Conservation (phyloP, 2,888 invertebrate species). For the Ecliptopera silaceata region DNA sequence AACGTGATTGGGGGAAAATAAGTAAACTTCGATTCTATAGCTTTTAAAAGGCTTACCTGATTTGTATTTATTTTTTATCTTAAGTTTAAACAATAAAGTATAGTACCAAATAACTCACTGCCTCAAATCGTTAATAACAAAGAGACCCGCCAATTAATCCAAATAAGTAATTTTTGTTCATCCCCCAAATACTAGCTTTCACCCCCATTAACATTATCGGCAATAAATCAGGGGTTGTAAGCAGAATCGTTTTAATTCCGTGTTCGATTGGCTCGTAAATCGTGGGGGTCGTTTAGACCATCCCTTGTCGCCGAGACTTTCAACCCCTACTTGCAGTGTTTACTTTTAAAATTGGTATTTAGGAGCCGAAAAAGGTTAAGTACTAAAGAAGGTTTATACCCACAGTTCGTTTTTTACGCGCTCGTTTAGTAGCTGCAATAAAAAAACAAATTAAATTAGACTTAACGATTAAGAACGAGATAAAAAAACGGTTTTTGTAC, state of each 20-base stretch:
- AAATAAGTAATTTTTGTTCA: slow-evolving; percentile 18
- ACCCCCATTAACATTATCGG: slow-evolving; percentile 26
- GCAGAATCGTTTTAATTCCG: slow-evolving; percentile 35
- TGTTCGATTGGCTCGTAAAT: slow-evolving; percentile 38
- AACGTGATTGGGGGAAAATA: no score
- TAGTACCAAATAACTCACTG: no score
- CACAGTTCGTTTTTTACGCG: slow-evolving; percentile 7
- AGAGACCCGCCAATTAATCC: slow-evolving; percentile 11
- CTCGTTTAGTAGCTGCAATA: slow-evolving; percentile 2
- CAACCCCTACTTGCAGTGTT: slow-evolving; percentile 20
- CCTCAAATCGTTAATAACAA: no score
- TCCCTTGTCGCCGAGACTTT: slow-evolving; percentile 18
- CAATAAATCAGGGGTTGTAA: slow-evolving; percentile 35
- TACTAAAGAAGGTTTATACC: not conserved
- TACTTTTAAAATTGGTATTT: slow-evolving; percentile 17
- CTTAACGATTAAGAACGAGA: not conserved
- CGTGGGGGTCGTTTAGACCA: slow-evolving; percentile 24
- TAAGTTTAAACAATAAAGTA: no score
- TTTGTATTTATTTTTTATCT: no score
- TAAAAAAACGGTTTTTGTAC: not conserved
- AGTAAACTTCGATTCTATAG: no score
- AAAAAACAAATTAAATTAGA: slow-evolving; percentile 2
- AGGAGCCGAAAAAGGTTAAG: slow-evolving; percentile 8
- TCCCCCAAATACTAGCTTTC: slow-evolving; percentile 17
- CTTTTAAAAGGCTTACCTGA: no score